phyloP scores from a whole-genome alignment of 2,888 invertebrate species.

The Tinea semifulvella region DNA sequence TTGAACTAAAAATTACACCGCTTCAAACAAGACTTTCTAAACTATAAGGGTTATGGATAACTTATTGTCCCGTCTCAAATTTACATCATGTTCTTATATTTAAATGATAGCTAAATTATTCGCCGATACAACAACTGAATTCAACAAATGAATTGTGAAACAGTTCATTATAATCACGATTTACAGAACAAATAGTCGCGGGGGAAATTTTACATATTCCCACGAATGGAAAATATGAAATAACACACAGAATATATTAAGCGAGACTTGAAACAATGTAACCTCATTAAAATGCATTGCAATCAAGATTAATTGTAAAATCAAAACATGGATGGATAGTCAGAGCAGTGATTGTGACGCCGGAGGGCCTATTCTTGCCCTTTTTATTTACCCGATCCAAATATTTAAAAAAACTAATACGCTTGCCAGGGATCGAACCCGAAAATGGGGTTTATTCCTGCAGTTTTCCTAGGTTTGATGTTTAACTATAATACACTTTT shows the following conservation, averaged over 20 bases:
- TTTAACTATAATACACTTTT: no score
- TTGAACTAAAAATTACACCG: no score
- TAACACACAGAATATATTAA: constrained; percentile 8
- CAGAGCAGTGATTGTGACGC: not conserved
- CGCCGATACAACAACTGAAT: not conserved
- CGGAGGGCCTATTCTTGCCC: not conserved
- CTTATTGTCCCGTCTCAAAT: no score
- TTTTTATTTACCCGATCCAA: no score
- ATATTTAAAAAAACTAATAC: no score
- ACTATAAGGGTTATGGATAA: no score
- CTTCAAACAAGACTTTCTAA: no score
- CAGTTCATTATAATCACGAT: constrained; percentile 10
- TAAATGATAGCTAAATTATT: not conserved
- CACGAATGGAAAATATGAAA: constrained; percentile 5
- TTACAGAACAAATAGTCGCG: constrained; percentile 1
- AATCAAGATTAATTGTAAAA: constrained; percentile 15
- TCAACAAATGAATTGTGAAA: no score
- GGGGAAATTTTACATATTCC: not conserved
- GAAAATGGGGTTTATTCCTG: no score
- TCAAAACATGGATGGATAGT: constrained; percentile 12
- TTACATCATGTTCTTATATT: no score
- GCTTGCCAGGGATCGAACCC: no score
- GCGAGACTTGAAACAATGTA: constrained; percentile 22
- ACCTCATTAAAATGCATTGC: constrained; percentile 21
- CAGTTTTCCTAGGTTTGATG: no score